phyloP scores from a whole-genome alignment of 2,888 invertebrate genomes.

The Callimorpha dominula region DNA sequence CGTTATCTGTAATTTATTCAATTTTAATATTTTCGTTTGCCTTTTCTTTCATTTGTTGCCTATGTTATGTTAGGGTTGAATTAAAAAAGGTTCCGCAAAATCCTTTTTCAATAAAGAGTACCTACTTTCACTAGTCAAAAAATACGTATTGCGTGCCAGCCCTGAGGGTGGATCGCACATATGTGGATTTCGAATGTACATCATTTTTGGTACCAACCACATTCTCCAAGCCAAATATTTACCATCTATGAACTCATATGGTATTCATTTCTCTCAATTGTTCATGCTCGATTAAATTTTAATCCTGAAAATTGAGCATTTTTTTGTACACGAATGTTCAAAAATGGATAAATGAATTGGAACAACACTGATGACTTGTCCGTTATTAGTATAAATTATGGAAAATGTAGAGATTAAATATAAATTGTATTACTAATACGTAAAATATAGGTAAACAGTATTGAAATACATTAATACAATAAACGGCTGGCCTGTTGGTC shows the following conservation, averaged over 20 bases:
- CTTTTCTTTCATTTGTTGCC: not conserved
- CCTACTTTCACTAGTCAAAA: not conserved
- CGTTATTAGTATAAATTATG: too few species aligned
- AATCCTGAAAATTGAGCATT: not conserved
- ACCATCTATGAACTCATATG: slow-evolving; percentile 14
- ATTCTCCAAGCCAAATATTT: slow-evolving; percentile 28
- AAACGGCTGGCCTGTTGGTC: too few species aligned
- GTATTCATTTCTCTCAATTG: slow-evolving; percentile 17
- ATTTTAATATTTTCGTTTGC: not conserved
- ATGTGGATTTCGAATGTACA: slow-evolving; percentile 30
- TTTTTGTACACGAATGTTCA: too few species aligned
- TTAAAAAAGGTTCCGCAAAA: not conserved
- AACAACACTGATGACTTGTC: too few species aligned
- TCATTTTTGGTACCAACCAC: slow-evolving; percentile 21
- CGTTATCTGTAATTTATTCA: not conserved
- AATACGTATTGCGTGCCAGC: slow-evolving; percentile 18
- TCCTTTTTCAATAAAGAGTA: not conserved
- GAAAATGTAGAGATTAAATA: too few species aligned
- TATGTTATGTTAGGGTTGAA: slow-evolving; percentile 2
- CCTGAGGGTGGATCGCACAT: slow-evolving; percentile 30
- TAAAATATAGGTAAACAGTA: too few species aligned
- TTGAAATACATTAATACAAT: too few species aligned
- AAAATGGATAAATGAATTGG: too few species aligned
- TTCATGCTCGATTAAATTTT: not conserved
- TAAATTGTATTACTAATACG: too few species aligned